A percentile compares a stretch with the other conserved stretches of the same genome.
Evolutionary conservation across 2,113 vertebrate genomes (phyloP).

Genomic region (Coreoperca whiteheadi): DNA sequence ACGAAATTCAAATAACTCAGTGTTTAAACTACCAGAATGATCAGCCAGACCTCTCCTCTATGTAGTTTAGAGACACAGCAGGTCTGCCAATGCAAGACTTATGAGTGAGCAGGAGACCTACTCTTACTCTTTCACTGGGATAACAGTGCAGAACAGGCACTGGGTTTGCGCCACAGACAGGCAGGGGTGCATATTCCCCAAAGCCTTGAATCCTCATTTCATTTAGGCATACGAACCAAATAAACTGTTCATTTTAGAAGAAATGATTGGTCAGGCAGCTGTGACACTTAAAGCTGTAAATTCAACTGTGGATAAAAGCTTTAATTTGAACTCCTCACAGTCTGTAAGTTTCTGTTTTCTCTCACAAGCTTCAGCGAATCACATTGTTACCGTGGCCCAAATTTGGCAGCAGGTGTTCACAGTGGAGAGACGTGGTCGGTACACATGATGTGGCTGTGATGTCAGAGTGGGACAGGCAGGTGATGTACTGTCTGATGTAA

Average conservation of each 20-base stretch:
- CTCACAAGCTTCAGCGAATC: not conserved
- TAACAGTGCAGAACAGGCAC: not conserved
- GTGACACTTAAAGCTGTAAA: not conserved
- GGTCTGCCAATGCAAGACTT: not conserved
- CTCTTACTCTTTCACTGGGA: too few species aligned
- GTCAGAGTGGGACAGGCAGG: slow-evolving; percentile 11
- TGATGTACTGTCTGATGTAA: slow-evolving; percentile 6
- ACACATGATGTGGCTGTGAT: not conserved
- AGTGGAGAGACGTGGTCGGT: accelerated
- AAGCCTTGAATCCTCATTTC: not conserved
- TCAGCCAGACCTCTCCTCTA: not conserved
- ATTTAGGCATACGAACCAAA: not conserved
- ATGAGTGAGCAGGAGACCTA: not conserved
- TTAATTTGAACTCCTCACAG: not conserved
- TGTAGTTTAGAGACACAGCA: not conserved
- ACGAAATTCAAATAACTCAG: not conserved
- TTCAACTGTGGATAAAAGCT: not conserved
- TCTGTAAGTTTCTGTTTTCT: not conserved
- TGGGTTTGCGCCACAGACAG: not conserved
- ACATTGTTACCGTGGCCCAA: not conserved
- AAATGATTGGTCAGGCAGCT: not conserved
- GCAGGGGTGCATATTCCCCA: not conserved
- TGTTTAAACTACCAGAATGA: not conserved
- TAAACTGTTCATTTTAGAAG: not conserved
- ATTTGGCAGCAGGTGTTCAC: not conserved